A percentile compares a stretch with the other conserved stretches of the same genome.
Evolutionary conservation across 2,797 vertebrate species (phyloP).

Genomic region (Aplochiton taeniatus): DNA sequence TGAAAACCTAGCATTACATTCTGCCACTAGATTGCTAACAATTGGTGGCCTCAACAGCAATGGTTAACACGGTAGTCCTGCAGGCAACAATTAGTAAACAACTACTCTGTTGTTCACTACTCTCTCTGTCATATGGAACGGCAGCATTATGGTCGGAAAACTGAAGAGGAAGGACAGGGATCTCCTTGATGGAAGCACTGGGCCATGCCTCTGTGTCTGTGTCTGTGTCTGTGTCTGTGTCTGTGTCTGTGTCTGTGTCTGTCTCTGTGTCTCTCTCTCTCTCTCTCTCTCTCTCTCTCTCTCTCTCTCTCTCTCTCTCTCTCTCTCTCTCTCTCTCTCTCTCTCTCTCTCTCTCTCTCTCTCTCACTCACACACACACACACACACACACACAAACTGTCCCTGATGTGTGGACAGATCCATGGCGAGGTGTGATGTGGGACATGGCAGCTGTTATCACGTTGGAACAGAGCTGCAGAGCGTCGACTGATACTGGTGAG

Average conservation of each 20-base stretch:
- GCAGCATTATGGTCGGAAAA: too few species aligned
- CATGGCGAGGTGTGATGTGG: background rate
- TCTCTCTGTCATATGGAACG: background rate
- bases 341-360: conserved; percentile 2
- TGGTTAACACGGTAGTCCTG: conserved; percentile 69
- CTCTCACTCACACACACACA: conserved; percentile 17
- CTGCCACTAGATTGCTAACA: conserved; percentile 73
- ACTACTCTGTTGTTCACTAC: background rate
- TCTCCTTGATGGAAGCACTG: too few species aligned
- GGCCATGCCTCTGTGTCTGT: too few species aligned
- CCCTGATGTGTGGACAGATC: background rate
- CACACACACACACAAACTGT: background rate
- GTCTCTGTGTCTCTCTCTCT: too few species aligned
- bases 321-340: background rate
- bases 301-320: background rate
- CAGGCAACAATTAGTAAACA: conserved; percentile 11
- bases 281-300: background rate
- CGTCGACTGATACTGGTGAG: conserved; percentile 7
- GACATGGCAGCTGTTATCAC: conserved; percentile 14
- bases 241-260: background rate
- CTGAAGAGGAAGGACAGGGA: background rate
- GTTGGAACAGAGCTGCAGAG: conserved; percentile 1
- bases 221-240: too few species aligned
- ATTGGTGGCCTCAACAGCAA: conserved; percentile 70
- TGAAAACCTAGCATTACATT: conserved; percentile 60